Percentiles rank a stretch among this genome's conserved stretches.
phyloP scores from a whole-genome alignment of 2,797 vertebrate genomes.

The Gymnodraco acuticeps region DNA sequence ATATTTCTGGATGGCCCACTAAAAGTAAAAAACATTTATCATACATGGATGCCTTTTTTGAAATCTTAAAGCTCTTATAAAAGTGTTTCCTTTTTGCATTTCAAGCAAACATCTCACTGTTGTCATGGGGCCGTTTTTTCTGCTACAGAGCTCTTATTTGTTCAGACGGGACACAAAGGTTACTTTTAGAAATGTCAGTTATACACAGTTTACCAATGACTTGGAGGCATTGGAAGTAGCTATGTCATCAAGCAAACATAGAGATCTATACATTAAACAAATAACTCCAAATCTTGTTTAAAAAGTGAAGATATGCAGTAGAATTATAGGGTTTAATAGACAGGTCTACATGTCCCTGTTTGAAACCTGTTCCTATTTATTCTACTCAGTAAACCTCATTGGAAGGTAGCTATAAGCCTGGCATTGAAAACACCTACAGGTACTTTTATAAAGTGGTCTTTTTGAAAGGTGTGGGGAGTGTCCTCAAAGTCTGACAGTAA shows the following conservation, averaged over 20 bases:
- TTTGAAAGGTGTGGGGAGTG: conserved; percentile 16
- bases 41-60: not conserved
- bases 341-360: not conserved
- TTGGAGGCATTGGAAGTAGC: not conserved
- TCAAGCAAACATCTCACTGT: not conserved
- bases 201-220: not conserved
- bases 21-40: not conserved
- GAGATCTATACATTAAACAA: not conserved
- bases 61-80: not conserved
- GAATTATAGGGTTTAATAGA: not conserved
- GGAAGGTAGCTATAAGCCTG: not conserved
- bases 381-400: conserved; percentile 2
- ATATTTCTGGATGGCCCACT: not conserved
- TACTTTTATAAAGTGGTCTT: not conserved
- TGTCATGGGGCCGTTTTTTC: not conserved
- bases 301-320: not conserved
- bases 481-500: conserved; percentile 18
- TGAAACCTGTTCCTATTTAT: conserved; percentile 12
- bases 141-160: not conserved
- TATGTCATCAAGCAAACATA: not conserved
- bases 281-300: not conserved
- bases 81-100: not conserved
- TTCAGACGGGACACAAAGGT: not conserved
- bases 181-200: not conserved
- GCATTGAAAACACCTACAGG: not conserved